Conservation (phyloP, 1,140 invertebrate genomes). For the Nomia melanderi region DNA sequence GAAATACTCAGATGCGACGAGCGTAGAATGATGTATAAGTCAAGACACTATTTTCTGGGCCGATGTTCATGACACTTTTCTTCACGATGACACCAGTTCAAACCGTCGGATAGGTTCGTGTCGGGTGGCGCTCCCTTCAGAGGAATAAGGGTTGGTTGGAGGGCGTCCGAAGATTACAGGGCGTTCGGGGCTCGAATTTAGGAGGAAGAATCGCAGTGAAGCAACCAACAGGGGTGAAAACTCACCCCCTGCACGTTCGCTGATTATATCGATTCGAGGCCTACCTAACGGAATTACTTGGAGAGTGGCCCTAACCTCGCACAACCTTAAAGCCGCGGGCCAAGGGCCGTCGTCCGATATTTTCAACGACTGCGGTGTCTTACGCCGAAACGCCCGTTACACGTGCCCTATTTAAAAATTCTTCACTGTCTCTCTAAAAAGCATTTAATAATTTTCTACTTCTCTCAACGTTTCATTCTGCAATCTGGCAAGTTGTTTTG, state of each 20-base stretch:
- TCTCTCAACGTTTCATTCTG: too few species aligned
- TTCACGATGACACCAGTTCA: slow-evolving; percentile 1
- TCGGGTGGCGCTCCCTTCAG: slow-evolving; percentile 24
- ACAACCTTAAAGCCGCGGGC: slow-evolving; percentile 69
- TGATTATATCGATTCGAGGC: slow-evolving; percentile 74
- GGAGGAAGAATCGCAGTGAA: slow-evolving; percentile 62
- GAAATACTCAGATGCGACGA: background rate
- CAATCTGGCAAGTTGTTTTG: too few species aligned
- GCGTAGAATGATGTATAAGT: background rate
- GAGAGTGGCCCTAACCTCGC: slow-evolving; percentile 72
- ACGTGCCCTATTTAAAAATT: background rate
- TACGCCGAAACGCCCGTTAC: slow-evolving; percentile 1
- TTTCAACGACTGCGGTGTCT: background rate
- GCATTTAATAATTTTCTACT: background rate
- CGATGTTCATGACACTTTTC: background rate
- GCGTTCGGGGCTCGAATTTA: slow-evolving; percentile 53
- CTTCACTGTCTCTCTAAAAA: background rate
- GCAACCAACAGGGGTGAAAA: slow-evolving; percentile 52
- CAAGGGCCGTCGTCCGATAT: slow-evolving; percentile 29
- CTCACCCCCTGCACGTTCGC: slow-evolving; percentile 51
- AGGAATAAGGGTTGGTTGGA: slow-evolving; percentile 22
- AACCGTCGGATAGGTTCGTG: slow-evolving; percentile 28
- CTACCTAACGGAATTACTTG: slow-evolving; percentile 69
- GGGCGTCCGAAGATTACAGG: slow-evolving; percentile 43
- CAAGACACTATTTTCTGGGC: background rate